Evolutionary conservation across 2,888 invertebrate genomes (phyloP), one percentile per base, ranked within the genome.

Genomic region (Drosophila prolongata): DNA sequence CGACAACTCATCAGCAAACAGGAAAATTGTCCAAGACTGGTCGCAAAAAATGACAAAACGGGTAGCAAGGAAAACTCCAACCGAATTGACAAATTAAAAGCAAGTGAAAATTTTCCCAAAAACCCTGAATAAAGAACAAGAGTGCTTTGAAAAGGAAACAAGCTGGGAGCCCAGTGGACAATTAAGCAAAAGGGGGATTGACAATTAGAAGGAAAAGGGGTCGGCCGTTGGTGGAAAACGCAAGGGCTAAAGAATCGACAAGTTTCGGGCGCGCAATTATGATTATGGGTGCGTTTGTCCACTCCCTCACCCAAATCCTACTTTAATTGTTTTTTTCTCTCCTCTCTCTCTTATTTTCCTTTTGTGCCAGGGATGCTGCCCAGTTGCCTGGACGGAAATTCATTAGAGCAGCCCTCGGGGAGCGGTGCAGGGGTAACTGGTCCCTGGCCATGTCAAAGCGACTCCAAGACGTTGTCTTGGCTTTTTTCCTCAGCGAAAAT

Each of bases 71-170:
- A 46, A 56, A 54, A 76, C 58, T 52, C 67, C 72, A 66, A 84
- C 67, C 57, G 75, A 85, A 89, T 81, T 89, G 85, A 85, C 88
- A 86, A 86, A 88, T 82, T 86, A 86, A 87, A 89, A 85, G 79
- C 76, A 68, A 85, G 84, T 79, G 84, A 78, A 80, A 77, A 82
- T 75, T 79, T 70, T 62, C 35, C 49, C 47, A 53, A 58, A 56
- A 56, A 37, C 40, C 5, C 53, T 49, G 52, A 52, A 65, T 37
- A 58, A 74, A 61, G 57, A 66, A 60, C 52, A 50, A 47, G 59
- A 59, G 66, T 43, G 70, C 70, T 71, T 75, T 69, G 62, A 77
- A 74, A 81, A 62, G 81, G 65, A 84, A 72, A 72, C 69, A 60
- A 74, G 56, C 56, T 49, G 75, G 60, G 70, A 55, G 67, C 72